Evolutionary conservation across 2,888 invertebrate genomes (phyloP), one percentile per base, ranked within the genome.

Genomic region (Xanthorhoe designata): DNA sequence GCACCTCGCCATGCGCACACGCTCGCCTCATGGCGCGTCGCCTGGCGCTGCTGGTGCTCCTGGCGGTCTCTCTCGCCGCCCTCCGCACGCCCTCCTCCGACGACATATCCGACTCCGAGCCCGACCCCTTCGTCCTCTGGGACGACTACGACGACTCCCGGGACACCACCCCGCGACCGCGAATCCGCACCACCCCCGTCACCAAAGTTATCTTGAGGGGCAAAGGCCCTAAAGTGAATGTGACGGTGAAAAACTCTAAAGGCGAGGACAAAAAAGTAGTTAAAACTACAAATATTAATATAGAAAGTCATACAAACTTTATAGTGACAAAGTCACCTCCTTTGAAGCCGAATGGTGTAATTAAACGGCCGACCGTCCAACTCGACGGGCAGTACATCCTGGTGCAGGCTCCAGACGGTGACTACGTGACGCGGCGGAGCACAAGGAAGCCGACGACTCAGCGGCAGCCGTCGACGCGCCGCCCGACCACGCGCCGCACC

Each of bases 1-100:
- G 92, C 93, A 89, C 88, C 90, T 88, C 93, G 93, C 87, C 93
- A 94, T 91, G 94, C 90, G 85, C 90, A 92, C 90, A 91, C 92
- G 88, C 83, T 81, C 85, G 84, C 80, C 89, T 81, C 88, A 93
- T 92, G 92, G 91, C 91, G 92, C 92, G 91, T 90, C 91, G 90
- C 88, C 86, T 91, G 92, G 88, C 91, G 93, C 92, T 91, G 90
- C 90, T 89, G 73, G 89, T 83, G 87, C 84, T 90, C 78, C 84
- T 89, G 85, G 90, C 85, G 80, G 88, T 86, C 83, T 86, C 87
- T 84, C 86, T 78, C 75, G 82, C 87, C 71, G 78, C 80, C 69
- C 84, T 81, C 79, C 83, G 80, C 77, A 84, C 84, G 77, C 80
- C 78, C 72, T 78, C 75, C 47, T 71, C 80, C 67, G 70, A 78